A percentile compares a stretch with the other conserved stretches of the same genome.
These are phyloP conservation scores for Linepithema humile DNA, from an alignment of 1,140 invertebrate genomes.

Conservation along the genomic window DNA sequence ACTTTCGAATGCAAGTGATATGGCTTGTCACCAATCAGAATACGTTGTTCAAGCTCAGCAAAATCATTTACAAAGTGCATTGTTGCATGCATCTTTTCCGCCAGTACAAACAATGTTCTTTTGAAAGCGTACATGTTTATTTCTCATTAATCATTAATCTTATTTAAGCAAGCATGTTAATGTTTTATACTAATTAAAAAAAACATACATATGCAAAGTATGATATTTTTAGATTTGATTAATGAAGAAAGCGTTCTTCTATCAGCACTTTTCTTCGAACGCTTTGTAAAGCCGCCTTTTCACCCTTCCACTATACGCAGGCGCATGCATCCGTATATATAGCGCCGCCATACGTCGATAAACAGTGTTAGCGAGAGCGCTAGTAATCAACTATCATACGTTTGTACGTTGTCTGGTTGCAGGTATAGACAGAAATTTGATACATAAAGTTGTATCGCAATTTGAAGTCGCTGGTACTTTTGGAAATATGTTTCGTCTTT, in stretches of 20 bases:
- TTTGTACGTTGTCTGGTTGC: neutral
- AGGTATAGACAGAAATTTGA: neutral
- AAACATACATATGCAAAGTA: neutral
- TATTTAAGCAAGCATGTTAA: neutral
- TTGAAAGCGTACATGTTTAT: neutral
- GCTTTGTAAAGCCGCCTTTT: neutral
- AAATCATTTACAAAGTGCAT: neutral
- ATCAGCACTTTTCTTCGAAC: neutral
- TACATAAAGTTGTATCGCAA: neutral
- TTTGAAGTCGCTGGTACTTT: neutral
- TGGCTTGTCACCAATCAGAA: neutral
- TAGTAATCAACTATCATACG: neutral
- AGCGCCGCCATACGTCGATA: neutral
- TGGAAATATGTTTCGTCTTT: constrained; percentile 66
- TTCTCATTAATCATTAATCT: neutral
- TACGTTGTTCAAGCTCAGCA: neutral
- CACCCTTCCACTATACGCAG: neutral
- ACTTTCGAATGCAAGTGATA: neutral
- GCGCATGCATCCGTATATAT: neutral
- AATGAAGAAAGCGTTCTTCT: neutral
- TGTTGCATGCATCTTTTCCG: neutral
- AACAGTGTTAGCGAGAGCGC: neutral
- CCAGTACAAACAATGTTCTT: neutral
- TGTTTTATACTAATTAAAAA: neutral
- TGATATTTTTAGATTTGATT: constrained; percentile 11